Conservation (phyloP, 2,113 vertebrate species). For the Bungarus multicinctus region DNA sequence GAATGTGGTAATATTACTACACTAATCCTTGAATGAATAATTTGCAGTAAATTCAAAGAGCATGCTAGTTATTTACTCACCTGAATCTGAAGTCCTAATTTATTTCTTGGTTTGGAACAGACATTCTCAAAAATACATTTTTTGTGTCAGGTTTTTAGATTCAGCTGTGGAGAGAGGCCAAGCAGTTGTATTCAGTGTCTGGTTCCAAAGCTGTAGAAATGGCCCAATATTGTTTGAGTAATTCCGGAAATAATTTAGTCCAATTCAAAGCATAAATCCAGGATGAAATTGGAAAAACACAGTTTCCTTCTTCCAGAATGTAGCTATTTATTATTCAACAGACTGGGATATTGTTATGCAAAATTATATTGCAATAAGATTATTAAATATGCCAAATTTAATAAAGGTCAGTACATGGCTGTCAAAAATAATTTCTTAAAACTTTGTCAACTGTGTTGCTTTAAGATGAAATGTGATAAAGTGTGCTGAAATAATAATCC, state of each 20-base stretch:
- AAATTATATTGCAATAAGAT: neutral
- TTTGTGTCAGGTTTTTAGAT: neutral
- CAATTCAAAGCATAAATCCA: neutral
- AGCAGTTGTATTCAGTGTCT: neutral
- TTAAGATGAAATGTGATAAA: neutral
- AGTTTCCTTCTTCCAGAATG: neutral
- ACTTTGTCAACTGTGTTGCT: neutral
- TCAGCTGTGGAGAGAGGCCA: neutral
- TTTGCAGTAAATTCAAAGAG: constrained; percentile 21
- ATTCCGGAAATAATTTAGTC: neutral
- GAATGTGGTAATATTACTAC: constrained; percentile 43
- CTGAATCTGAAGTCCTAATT: constrained; percentile 50
- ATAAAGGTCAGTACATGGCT: neutral
- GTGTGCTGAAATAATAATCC: neutral
- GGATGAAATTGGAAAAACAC: neutral
- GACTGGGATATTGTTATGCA: neutral
- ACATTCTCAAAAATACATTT: neutral
- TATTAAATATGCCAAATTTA: neutral
- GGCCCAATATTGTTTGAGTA: neutral
- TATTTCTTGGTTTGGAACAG: constrained; percentile 26
- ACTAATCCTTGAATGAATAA: constrained; percentile 52
- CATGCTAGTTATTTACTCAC: constrained; percentile 23
- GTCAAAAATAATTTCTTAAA: neutral
- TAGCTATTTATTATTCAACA: neutral
- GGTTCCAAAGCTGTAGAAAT: neutral